Conservation (phyloP, 2,113 vertebrate genomes). For the Ctenodactylus gundi region DNA sequence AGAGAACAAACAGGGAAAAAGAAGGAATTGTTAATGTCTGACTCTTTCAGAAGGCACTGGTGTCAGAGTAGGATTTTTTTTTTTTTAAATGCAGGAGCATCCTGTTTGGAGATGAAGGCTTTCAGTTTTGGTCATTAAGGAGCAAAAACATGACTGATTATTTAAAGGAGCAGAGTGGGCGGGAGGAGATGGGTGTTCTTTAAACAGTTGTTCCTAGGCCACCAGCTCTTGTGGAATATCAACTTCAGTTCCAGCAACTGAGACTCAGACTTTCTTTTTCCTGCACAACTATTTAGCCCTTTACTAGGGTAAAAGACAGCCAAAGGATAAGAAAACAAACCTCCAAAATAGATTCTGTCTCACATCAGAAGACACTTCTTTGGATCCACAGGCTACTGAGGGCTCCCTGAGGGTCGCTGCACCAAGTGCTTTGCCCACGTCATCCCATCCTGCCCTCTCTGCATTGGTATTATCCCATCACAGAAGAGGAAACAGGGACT, state of each 20-base stretch:
- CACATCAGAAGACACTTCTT: neutral
- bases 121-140: constrained; percentile 29
- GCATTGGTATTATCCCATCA: neutral
- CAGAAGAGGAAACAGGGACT: constrained; percentile 6
- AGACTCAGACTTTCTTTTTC: neutral
- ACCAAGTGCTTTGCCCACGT: neutral
- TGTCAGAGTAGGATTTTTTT: neutral
- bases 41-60: constrained; percentile 57
- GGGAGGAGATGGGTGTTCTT: neutral
- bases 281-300: constrained; percentile 27
- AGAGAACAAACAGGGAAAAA: constrained; percentile 37
- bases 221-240: constrained; percentile 29
- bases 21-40: neutral
- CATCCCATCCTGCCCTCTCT: neutral
- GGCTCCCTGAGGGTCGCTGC: neutral
- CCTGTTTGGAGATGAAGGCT: constrained; percentile 14
- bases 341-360: neutral
- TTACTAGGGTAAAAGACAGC: neutral
- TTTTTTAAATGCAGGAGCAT: neutral
- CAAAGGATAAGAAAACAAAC: neutral
- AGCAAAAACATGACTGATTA: constrained; percentile 43
- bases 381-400: neutral
- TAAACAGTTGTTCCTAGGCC: constrained; percentile 29
- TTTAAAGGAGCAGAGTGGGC: neutral
- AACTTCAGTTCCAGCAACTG: neutral